Base-by-base conservation (phyloP, 2,797 vertebrate species). In the Gastrophryne carolinensis region DNA sequence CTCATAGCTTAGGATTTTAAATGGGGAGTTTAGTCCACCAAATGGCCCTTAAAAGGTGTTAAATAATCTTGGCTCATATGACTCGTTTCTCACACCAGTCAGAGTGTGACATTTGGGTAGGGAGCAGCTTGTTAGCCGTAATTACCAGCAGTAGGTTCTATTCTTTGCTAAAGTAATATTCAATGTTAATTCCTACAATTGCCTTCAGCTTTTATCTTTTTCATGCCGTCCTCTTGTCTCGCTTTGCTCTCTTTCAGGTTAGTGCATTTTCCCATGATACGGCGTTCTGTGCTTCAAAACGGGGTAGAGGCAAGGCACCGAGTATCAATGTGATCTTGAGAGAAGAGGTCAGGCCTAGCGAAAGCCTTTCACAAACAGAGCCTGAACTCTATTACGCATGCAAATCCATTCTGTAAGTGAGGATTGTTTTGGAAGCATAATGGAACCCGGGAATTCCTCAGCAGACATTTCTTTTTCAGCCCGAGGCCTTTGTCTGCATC, bases 321-420 rank as follows among this genome's bases (percentile, higher is more conserved):
- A 86, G 85, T 87, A 88, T 91, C 88, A 91, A 85, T 92, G 89
- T 87, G 85, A 76, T 84, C 85, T 79, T 85, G 79, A 88, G 91
- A 90, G 89, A 84, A 27, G 83, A 91, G 93, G 91, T 94, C 93
- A 94, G 89, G 80, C 81, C 89, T 79, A 86, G 88, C 87, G 69
- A 92, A 92, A 95, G 92, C 85, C 89, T 91, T 92, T 93, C 89
- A 93, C 91, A 94, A 94, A 94, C 90, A 94, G 86, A 89, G 82
- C 84, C 86, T 91, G 92, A 93, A 93, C 92, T 89, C 93, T 90
- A 95, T 96, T 95, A 95, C 88, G 86, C 88, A 95, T 95, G 94
- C 94, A 96, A 96, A 96, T 98, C 94, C 93, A 93, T 88, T 90
- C 90, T 94, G 87, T 91, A 86, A 93, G 90, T 92, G 88, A 84